Evolutionary conservation across 2,888 invertebrate genomes (phyloP), one percentile per base, ranked within the genome.

Genomic region (Luperina nickerlii): DNA sequence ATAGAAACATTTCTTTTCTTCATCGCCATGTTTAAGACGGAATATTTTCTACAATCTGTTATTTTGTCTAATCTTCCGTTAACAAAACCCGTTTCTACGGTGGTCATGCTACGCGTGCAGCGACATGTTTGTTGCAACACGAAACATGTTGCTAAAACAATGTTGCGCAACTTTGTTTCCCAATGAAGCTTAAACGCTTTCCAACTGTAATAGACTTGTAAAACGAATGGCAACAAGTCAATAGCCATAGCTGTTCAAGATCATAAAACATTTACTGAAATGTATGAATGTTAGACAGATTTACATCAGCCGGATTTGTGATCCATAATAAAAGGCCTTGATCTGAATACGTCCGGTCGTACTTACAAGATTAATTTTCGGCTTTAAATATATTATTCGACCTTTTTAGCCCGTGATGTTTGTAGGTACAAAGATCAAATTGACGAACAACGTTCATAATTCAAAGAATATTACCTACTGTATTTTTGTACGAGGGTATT

Each of bases 271-370:
- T 67, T 74, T 54, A 54, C 20, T 66, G 15, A 57, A 27, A 60
- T 9, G 11, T 48, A 42, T 27, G 7, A 66, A 62, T 66, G 18
- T 66, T 66, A 71, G 15, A 65, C 18, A 70, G 20, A 32, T 4
- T 9, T 38, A 67, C 66, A 48, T 68, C 3, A 62, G 9, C 11
- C 18, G 32, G 42, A 72, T 60, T 65, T 77, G 20, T 38, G 48
- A 78, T 63, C 54, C 48, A 72, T 72, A 51, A 83, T 82, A 83
- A 78, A 81, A 78, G 45, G 20, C 24, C n/a, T 65, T 0, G 15
- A 45, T 65, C 8, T 24, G 78, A 51, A 68, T 13, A 78, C 57
- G 48, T 77, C 60, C 83, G 66, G 77, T 32, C 32, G 4, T 76
- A 67, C 32, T 51, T 66, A 76, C 60, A 83, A 76, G 42, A 71